Percentiles rank a stretch among this genome's conserved stretches.
Evolutionary conservation across 1,140 invertebrate species (phyloP).

Genomic region (Melipona quadrifasciata): DNA sequence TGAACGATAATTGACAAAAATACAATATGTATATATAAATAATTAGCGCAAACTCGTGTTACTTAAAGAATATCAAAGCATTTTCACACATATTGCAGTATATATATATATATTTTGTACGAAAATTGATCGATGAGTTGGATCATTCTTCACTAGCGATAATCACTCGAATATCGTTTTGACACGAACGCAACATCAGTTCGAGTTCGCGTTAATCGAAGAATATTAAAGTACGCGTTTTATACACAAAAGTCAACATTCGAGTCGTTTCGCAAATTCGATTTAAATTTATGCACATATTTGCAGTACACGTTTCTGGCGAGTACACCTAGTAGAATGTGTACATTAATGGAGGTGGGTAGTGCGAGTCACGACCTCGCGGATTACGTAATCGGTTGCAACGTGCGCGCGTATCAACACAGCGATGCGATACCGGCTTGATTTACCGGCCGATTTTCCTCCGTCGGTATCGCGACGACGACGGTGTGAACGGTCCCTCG

Average conservation of each 20-base stretch:
- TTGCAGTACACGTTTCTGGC: background rate
- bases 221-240: background rate
- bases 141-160: background rate
- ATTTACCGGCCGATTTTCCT: conserved; percentile 42
- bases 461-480: conserved; percentile 4
- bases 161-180: background rate
- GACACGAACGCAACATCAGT: background rate
- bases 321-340: conserved; percentile 27
- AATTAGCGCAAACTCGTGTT: no score
- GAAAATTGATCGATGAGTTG: no score
- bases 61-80: no score
- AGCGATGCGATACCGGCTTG: conserved; percentile 37
- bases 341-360: conserved; percentile 50
- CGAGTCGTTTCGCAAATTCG: background rate
- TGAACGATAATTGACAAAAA: background rate
- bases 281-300: conserved; percentile 3
- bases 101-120: no score
- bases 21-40: no score
- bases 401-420: conserved; percentile 45
- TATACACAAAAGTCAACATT: background rate
- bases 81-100: no score
- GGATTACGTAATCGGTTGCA: conserved; percentile 62
- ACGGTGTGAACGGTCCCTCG: background rate
- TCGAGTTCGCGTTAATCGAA: background rate
- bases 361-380: conserved; percentile 59